Percentiles rank a stretch among this genome's conserved stretches.
Evolutionary conservation across 2,888 invertebrate species (phyloP).

Genomic region (Sarcophaga carnaria): DNA sequence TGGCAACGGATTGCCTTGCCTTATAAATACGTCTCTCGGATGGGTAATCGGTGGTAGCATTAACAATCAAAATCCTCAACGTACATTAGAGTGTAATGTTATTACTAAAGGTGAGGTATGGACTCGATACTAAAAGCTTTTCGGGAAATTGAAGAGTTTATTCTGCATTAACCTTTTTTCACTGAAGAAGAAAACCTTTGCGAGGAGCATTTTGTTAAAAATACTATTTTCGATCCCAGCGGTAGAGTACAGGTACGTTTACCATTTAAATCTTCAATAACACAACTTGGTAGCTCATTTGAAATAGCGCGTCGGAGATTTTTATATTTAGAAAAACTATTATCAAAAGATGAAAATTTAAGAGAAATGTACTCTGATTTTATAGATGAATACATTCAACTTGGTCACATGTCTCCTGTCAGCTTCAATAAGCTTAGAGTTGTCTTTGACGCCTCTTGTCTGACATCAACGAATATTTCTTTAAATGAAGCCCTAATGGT

Average conservation of each 20-base stretch:
- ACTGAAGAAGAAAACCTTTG: constrained; percentile 26
- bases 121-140: constrained; percentile 6
- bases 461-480: constrained; percentile 30
- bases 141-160: constrained; percentile 39
- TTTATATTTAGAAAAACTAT: constrained; percentile 24
- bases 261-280: constrained; percentile 24
- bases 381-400: constrained; percentile 30
- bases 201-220: constrained; percentile 25
- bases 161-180: no score
- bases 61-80: background rate
- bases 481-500: constrained; percentile 44
- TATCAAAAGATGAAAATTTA: constrained; percentile 26
- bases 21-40: constrained; percentile 49
- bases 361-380: constrained; percentile 22
- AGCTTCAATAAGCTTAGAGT: constrained; percentile 52
- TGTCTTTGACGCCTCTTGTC: constrained; percentile 45
- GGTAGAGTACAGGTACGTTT: constrained; percentile 28
- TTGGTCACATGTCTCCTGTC: constrained; percentile 19
- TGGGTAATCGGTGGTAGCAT: constrained; percentile 43
- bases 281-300: constrained; percentile 39
- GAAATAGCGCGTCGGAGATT: constrained; percentile 37
- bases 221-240: constrained; percentile 30
- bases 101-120: constrained; percentile 1
- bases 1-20: constrained; percentile 43
- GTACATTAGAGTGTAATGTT: constrained; percentile 2